A percentile compares a stretch with the other conserved stretches of the same genome.
These are phyloP conservation scores for Sinelater perroti DNA, from an alignment of 2,888 invertebrate species.

Conservation along the genomic window DNA sequence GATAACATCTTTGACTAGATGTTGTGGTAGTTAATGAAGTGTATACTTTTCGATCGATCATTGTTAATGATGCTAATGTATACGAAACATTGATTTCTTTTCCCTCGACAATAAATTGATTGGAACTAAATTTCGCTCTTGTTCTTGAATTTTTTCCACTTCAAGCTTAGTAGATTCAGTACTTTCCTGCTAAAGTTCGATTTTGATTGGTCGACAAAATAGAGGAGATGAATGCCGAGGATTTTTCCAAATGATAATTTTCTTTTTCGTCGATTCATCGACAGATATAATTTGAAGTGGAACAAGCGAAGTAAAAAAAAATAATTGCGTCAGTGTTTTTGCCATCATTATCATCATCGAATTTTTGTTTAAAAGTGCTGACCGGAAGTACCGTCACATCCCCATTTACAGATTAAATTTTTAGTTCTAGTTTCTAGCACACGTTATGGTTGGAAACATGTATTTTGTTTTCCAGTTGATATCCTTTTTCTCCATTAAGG, in stretches of 20 bases:
- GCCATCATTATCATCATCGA: conserved; percentile 26
- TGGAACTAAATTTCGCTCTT: too few species aligned
- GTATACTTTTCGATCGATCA: conserved; percentile 44
- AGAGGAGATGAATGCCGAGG: conserved; percentile 41
- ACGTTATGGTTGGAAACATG: too few species aligned
- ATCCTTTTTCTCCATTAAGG: too few species aligned
- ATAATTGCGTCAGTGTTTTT: conserved; percentile 41
- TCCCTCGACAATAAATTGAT: conserved; percentile 38
- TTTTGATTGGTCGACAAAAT: conserved; percentile 41
- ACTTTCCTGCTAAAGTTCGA: conserved; percentile 40
- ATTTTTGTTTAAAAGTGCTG: conserved; percentile 43
- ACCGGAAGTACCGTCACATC: conserved; percentile 44
- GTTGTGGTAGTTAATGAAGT: conserved; percentile 29
- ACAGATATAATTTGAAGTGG: conserved; percentile 18
- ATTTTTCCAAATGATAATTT: conserved; percentile 43
- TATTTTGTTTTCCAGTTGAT: too few species aligned
- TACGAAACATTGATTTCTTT: neutral
- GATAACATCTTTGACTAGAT: too few species aligned
- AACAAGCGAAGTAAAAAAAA: conserved; percentile 42
- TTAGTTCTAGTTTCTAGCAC: too few species aligned
- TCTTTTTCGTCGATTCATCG: neutral
- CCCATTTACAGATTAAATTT: conserved; percentile 46
- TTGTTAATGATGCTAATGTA: conserved; percentile 23
- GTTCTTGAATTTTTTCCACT: conserved; percentile 33
- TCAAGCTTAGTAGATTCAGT: conserved; percentile 37